These are phyloP conservation scores for Meliscaeva auricollis DNA, from an alignment of 2,888 invertebrate species.

Conservation along the genomic window DNA sequence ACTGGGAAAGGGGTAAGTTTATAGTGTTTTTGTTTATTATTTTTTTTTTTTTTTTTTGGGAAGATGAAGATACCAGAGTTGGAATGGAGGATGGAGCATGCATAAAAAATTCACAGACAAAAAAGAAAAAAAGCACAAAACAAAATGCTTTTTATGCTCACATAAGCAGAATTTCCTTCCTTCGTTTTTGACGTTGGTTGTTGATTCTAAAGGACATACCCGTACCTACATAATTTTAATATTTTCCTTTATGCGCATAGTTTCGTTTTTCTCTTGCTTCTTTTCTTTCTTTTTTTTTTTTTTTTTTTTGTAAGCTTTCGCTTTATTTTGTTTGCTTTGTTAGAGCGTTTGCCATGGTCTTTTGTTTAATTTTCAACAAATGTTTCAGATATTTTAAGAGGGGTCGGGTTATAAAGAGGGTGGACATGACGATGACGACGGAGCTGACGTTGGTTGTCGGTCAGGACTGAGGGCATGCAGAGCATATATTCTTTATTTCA, in stretches of 20 bases:
- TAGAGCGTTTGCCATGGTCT: slow-evolving; percentile 59
- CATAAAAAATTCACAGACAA: slow-evolving; percentile 32
- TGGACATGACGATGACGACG: background rate
- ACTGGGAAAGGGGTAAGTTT: slow-evolving; percentile 94
- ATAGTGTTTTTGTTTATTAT: background rate
- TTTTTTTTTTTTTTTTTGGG: slow-evolving; percentile 20
- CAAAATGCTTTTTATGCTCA: slow-evolving; percentile 57
- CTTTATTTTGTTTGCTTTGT: slow-evolving; percentile 50
- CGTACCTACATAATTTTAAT: slow-evolving; percentile 48
- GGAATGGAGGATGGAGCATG: background rate
- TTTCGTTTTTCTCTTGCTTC: slow-evolving; percentile 29
- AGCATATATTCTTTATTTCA: slow-evolving; percentile 46
- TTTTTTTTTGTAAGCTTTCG: slow-evolving; percentile 12
- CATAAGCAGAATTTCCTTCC: slow-evolving; percentile 67
- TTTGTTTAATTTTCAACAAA: slow-evolving; percentile 72
- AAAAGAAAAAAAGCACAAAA: slow-evolving; percentile 23
- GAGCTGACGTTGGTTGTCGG: background rate
- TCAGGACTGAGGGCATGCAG: slow-evolving; percentile 40
- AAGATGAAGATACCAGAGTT: background rate
- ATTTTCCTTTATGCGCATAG: slow-evolving; percentile 64
- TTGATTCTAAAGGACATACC: slow-evolving; percentile 44
- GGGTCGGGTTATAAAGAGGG: background rate
- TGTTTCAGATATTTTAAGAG: slow-evolving; percentile 51
- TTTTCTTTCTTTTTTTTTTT: slow-evolving; percentile 18
- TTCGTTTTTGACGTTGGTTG: slow-evolving; percentile 2